These are phyloP conservation scores for Ceratitis capitata DNA, from an alignment of 1,140 invertebrate genomes.

Conservation along the genomic window DNA sequence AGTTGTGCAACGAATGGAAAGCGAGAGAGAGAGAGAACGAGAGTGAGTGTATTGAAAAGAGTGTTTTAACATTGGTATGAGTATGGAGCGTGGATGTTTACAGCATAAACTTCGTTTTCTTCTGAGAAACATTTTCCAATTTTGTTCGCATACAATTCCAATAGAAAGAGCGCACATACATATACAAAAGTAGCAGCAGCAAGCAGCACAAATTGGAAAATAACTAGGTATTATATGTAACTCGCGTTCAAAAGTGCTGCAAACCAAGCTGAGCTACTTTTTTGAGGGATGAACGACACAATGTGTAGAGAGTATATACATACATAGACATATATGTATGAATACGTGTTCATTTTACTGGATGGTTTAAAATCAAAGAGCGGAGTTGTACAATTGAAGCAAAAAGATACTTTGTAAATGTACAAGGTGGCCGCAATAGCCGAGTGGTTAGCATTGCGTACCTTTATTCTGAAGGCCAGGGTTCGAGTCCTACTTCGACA, in stretches of 20 bases:
- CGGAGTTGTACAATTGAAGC: not conserved
- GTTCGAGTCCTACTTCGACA: no score
- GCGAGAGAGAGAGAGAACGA: not conserved
- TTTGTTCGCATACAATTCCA: not conserved
- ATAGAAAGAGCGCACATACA: not conserved
- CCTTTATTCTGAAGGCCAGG: no score
- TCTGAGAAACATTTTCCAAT: constrained; percentile 7
- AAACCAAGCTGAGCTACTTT: not conserved
- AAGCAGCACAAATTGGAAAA: not conserved
- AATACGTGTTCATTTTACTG: not conserved
- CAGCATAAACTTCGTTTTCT: not conserved
- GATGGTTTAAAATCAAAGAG: not conserved
- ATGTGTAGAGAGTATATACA: not conserved
- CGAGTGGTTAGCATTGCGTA: no score
- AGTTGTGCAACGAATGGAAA: not conserved
- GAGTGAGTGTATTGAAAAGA: not conserved
- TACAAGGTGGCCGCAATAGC: no score
- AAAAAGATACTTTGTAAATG: no score
- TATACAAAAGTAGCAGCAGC: not conserved
- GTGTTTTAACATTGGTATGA: no score
- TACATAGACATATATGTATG: not conserved
- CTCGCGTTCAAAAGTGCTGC: not conserved
- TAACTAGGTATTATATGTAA: no score
- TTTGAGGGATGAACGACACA: not conserved
- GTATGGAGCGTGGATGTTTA: not conserved